Evolutionary conservation across 2,797 vertebrate species (phyloP).

Genomic region (Euthynnus affinis): DNA sequence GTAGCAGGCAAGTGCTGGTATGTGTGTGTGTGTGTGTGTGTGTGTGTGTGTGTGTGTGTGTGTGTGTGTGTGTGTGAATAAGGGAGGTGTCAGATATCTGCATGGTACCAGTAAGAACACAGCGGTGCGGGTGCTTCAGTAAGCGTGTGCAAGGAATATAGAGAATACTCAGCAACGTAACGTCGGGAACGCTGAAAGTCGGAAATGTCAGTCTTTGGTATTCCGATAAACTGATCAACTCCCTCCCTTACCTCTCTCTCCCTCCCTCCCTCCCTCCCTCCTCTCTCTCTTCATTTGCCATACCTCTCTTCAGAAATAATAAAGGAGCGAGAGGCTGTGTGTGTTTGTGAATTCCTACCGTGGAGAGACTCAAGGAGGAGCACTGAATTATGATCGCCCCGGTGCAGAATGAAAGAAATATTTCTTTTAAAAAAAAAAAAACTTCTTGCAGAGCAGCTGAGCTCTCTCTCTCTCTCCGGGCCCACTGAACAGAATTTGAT

Average conservation of each 20-base stretch:
- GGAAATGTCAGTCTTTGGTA: constrained; percentile 18
- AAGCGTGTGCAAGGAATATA: constrained; percentile 1
- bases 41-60: not conserved
- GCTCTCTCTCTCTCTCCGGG: constrained; percentile 60
- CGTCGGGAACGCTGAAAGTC: not conserved
- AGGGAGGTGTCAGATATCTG: constrained; percentile 1
- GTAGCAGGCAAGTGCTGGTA: constrained; percentile 1
- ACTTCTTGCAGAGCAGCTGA: constrained; percentile 74
- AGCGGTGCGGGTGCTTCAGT: not conserved
- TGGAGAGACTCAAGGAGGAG: constrained; percentile 49
- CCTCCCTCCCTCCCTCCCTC: constrained; percentile 5
- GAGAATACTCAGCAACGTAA: not conserved
- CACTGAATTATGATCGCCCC: constrained; percentile 62
- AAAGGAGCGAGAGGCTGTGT: constrained; percentile 44
- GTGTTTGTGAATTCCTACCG: constrained; percentile 64
- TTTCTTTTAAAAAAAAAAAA: constrained; percentile 57
- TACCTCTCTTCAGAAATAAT: constrained; percentile 51
- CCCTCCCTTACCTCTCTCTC: not conserved
- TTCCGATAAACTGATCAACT: constrained; percentile 48
- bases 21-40: not conserved
- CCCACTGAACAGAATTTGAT: constrained; percentile 64
- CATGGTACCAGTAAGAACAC: not conserved
- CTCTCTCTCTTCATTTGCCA: constrained; percentile 29
- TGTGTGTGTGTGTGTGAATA: not conserved
- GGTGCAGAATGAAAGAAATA: constrained; percentile 64